Base-by-base conservation (phyloP, 2,888 invertebrate genomes). In the Diarsia dahlii region DNA sequence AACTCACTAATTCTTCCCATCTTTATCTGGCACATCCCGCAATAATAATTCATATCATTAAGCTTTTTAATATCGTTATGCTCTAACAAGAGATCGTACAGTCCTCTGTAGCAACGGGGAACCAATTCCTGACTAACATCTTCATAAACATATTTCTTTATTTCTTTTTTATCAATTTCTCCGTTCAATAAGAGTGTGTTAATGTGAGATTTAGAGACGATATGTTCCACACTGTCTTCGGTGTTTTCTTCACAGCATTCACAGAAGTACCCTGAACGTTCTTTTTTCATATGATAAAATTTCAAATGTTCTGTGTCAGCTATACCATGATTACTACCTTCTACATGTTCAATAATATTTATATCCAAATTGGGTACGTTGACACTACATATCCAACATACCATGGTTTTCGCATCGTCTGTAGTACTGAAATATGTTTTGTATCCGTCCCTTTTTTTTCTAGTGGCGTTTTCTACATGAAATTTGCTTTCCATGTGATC, bases 261-360 rank as follows among this genome's bases (percentile, higher is more conserved):
- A 1, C 76, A 76, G 9, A 10, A 0, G 15, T 20, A 76, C 0
- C 15, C 34, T 5, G 13, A 15, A 1, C n/a, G 6, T 15, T 52
- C 20, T 34, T 5, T 46, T 2, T 13, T 15, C 23, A 76, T 15
- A 9, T 0, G 4, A 34, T 81, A 52, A 13, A 34, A 70, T 0
- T 8, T 0, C 1, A 81, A 34, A 2, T 73, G 23, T 8, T 23
- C 23, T 12, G 28, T 62, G 50, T 67, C 23, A 4, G 34, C 18
- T 0, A 12, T 0, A 0, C 15, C 13, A 34, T 84, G 84, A 0
- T 28, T 58, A 0, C 0, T 34, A 0, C 77, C 73, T 2, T 34
- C 20, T 18, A 81, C 62, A 8, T 80, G 80, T 28, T 79, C 78
- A 4, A 64, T 58, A 6, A 75, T 28, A 60, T 68, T 64, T 6